Conservation (phyloP, 2,888 invertebrate genomes). For the Hirtodrosophila duncani region DNA sequence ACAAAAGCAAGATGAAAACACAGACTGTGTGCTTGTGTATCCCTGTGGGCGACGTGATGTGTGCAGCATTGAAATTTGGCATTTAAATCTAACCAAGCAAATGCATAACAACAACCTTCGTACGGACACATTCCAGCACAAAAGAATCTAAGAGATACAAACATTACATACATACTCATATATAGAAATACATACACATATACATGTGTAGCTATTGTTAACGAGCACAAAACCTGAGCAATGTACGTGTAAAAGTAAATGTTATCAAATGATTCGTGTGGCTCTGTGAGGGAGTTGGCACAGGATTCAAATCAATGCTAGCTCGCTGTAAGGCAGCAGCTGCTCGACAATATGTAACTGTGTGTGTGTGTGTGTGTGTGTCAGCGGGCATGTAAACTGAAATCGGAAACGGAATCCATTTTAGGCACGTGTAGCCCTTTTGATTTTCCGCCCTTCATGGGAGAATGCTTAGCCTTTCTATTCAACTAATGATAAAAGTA, state of each 20-base stretch:
- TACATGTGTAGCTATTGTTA: conserved; percentile 66
- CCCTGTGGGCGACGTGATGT: conserved; percentile 42
- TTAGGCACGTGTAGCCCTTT: conserved; percentile 51
- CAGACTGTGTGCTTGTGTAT: not conserved
- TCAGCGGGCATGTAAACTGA: conserved; percentile 42
- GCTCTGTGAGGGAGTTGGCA: not conserved
- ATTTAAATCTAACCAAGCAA: conserved; percentile 67
- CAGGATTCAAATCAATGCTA: too few species aligned
- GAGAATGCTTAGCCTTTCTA: conserved; percentile 9
- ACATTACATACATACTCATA: conserved; percentile 16
- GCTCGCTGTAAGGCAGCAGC: too few species aligned
- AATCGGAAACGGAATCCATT: conserved; percentile 59
- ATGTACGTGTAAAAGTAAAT: conserved; percentile 59
- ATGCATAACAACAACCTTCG: too few species aligned
- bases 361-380: not conserved
- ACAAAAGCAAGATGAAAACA: too few species aligned
- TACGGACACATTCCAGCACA: too few species aligned
- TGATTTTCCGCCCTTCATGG: conserved; percentile 49
- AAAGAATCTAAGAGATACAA: conserved; percentile 31
- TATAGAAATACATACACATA: conserved; percentile 30
- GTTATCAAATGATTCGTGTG: conserved; percentile 33
- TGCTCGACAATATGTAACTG: too few species aligned
- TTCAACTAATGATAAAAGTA: conserved; percentile 6
- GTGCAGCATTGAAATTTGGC: conserved; percentile 66
- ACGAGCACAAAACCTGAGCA: conserved; percentile 50